These are phyloP conservation scores for Machimus atricapillus DNA, from an alignment of 2,888 invertebrate genomes.

Conservation along the genomic window DNA sequence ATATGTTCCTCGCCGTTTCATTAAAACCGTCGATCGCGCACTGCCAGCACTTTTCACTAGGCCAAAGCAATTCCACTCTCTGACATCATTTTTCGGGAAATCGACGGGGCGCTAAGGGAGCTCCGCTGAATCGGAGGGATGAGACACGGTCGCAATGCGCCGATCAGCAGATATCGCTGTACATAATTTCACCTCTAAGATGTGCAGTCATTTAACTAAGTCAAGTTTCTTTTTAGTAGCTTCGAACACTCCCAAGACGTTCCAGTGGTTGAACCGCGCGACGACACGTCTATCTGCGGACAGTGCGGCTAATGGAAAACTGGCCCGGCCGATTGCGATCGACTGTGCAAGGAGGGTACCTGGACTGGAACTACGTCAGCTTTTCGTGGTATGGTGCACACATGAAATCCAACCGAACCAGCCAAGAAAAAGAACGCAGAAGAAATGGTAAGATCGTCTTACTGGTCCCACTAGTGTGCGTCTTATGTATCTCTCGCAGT, in stretches of 20 bases:
- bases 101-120: neutral
- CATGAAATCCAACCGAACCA: neutral
- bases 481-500: neutral
- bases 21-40: neutral
- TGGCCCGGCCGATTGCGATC: neutral
- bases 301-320: neutral
- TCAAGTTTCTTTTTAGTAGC: neutral
- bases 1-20: neutral
- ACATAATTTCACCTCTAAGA: neutral
- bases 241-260: neutral
- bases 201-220: neutral
- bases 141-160: neutral
- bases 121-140: neutral
- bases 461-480: neutral
- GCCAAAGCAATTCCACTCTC: neutral
- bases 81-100: conserved; percentile 8
- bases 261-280: neutral
- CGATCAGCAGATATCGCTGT: neutral
- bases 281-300: neutral
- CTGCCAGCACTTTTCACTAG: neutral
- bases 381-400: neutral
- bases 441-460: neutral
- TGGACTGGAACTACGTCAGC: neutral
- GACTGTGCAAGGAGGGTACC: neutral
- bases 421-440: neutral